Evolutionary conservation across 2,797 vertebrate species (phyloP).

Genomic region (Clarias pachynema): DNA sequence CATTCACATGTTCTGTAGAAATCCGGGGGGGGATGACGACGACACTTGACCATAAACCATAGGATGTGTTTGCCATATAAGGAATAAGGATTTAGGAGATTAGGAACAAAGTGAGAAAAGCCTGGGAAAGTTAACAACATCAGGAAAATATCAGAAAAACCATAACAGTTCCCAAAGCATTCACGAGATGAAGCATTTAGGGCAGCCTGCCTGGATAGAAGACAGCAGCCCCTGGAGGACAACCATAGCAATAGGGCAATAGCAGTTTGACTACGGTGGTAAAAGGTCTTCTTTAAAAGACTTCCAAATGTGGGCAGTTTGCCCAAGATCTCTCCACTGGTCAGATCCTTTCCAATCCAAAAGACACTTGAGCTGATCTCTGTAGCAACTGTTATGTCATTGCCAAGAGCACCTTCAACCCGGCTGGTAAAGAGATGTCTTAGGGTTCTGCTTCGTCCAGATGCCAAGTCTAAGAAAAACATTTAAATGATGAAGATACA

Average conservation of each 20-base stretch:
- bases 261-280: background rate
- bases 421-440: background rate
- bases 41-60: no score
- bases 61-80: no score
- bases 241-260: background rate
- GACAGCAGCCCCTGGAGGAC: background rate
- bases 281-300: background rate
- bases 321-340: background rate
- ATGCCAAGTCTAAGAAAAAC: background rate
- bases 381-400: background rate
- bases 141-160: no score
- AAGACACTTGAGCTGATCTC: background rate
- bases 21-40: no score
- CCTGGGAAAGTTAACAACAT: no score
- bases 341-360: background rate
- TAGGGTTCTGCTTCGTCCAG: background rate
- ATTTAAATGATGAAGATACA: background rate
- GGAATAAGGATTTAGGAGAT: no score
- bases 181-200: background rate
- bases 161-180: no score
- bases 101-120: no score
- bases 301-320: background rate
- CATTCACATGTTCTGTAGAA: no score
- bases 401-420: background rate
- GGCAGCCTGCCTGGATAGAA: background rate